phyloP scores from a whole-genome alignment of 2,888 invertebrate genomes.

The Ormyrus nitidulus region DNA sequence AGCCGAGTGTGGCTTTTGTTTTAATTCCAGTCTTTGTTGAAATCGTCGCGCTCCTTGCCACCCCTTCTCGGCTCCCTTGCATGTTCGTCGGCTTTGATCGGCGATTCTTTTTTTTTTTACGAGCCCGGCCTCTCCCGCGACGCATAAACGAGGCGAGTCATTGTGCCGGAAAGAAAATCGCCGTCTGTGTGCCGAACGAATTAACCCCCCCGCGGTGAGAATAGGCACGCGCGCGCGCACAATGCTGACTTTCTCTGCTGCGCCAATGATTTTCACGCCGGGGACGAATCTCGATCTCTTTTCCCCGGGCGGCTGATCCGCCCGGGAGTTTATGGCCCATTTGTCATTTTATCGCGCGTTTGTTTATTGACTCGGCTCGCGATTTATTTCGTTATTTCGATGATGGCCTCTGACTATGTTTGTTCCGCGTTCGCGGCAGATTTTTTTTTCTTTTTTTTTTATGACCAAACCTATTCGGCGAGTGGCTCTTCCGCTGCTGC shows the following conservation, averaged over 20 bases:
- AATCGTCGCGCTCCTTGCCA: background rate
- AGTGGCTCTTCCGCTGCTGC: no score
- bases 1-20: constrained; percentile 23
- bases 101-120: background rate
- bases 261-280: background rate
- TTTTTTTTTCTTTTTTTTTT: no score
- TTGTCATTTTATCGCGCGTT: constrained; percentile 37
- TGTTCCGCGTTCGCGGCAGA: no score
- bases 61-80: background rate
- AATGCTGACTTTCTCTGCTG: no score
- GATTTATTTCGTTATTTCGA: no score
- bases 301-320: constrained; percentile 17
- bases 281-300: background rate
- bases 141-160: constrained; percentile 21
- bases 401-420: no score
- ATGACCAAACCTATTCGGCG: no score
- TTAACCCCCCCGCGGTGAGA: background rate
- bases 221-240: background rate
- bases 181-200: constrained; percentile 10
- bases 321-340: constrained; percentile 28
- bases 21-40: constrained; percentile 46
- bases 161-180: constrained; percentile 34
- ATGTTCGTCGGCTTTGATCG: constrained; percentile 25
- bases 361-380: background rate
- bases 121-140: background rate